These are phyloP conservation scores for Tenrec ecaudatus DNA, from an alignment of 2,113 vertebrate species.

Conservation along the genomic window DNA sequence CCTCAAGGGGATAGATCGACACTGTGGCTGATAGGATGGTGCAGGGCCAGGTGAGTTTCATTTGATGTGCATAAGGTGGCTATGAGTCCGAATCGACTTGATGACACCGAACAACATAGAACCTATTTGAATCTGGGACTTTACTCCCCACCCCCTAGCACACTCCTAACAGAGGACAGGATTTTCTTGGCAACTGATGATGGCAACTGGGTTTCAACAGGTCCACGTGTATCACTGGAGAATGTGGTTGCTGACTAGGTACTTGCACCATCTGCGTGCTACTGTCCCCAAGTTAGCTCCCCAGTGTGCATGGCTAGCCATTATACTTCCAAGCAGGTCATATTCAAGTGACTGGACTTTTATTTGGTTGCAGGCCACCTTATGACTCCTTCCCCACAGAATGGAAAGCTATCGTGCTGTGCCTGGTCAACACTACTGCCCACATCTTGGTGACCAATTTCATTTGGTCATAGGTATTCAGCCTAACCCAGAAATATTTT, in stretches of 20 bases:
- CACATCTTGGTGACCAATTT: constrained; percentile 28
- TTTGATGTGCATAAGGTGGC: background rate
- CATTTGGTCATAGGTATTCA: background rate
- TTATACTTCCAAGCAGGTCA: background rate
- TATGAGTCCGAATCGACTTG: background rate
- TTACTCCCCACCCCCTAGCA: too few relatives aligned
- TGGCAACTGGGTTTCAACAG: too few relatives aligned
- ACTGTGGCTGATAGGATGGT: too few relatives aligned
- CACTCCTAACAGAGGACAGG: too few relatives aligned
- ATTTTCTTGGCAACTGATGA: too few relatives aligned
- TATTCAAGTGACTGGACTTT: background rate
- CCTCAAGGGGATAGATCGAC: too few relatives aligned
- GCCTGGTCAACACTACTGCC: background rate
- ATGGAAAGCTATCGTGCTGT: background rate
- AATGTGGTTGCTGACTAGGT: too few relatives aligned
- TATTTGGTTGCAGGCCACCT: background rate
- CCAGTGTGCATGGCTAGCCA: background rate
- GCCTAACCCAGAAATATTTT: constrained; percentile 9
- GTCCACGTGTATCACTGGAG: too few relatives aligned
- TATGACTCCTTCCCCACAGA: background rate
- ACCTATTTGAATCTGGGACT: too few relatives aligned
- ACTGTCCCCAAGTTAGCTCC: background rate
- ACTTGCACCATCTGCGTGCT: background rate
- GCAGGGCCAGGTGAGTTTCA: too few relatives aligned
- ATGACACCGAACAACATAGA: too few relatives aligned